Evolutionary conservation across 2,113 vertebrate genomes (phyloP).

Genomic region (Syngnathus scovelli): DNA sequence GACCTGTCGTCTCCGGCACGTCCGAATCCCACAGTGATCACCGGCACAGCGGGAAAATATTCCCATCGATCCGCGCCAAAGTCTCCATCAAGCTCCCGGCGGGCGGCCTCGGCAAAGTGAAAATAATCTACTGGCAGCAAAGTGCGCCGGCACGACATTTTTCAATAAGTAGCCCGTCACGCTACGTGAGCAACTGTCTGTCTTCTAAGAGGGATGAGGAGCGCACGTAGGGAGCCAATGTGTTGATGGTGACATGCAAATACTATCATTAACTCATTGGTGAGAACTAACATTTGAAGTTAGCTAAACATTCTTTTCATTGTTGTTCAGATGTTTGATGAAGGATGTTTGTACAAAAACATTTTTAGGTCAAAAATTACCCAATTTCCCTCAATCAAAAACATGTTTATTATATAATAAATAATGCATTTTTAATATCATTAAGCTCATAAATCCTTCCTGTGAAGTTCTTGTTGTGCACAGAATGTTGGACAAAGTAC

Average conservation of each 20-base stretch:
- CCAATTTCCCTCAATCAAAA: not conserved
- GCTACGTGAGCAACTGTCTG: conserved; percentile 21
- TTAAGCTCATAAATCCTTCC: not conserved
- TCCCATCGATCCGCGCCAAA: conserved; percentile 56
- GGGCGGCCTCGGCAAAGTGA: conserved; percentile 41
- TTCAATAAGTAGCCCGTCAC: conserved; percentile 36
- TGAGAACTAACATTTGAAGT: not conserved
- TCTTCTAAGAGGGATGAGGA: conserved; percentile 1
- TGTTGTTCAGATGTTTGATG: not conserved
- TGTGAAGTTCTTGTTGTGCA: not conserved
- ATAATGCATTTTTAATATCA: not conserved
- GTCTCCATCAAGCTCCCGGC: conserved; percentile 46
- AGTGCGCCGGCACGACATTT: conserved; percentile 39
- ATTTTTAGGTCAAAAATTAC: not conserved
- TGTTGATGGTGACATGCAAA: not conserved
- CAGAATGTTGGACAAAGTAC: not conserved
- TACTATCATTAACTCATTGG: not conserved
- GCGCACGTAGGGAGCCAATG: not conserved
- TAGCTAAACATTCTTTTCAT: not conserved
- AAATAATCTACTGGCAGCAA: conserved; percentile 50
- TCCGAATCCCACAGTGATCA: conserved; percentile 41
- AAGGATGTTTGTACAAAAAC: no score
- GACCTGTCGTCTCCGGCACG: conserved; percentile 32
- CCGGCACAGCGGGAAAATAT: conserved; percentile 43
- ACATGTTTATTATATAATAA: not conserved